Evolutionary conservation across 1,140 invertebrate genomes (phyloP).

Genomic region (Orchestia grillus): DNA sequence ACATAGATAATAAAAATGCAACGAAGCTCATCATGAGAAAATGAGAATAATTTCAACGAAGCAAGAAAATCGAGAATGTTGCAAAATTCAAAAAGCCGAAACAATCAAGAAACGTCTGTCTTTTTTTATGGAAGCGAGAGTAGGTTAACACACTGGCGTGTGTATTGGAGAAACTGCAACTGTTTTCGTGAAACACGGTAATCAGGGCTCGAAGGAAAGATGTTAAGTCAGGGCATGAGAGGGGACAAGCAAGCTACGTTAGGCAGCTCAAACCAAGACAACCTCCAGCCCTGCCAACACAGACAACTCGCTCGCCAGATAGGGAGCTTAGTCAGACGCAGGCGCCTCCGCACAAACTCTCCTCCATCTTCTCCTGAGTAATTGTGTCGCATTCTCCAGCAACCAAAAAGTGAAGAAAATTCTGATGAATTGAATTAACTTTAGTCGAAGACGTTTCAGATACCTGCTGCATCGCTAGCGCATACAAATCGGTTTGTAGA

Average conservation of each 20-base stretch:
- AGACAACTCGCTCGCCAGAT: neutral
- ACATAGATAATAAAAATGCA: neutral
- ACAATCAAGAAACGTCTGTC: neutral
- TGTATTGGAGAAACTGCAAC: neutral
- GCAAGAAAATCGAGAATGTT: neutral
- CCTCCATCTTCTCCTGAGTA: neutral
- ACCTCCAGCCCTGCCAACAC: neutral
- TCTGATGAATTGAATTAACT: too few species aligned
- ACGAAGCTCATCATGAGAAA: neutral
- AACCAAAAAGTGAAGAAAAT: too few species aligned
- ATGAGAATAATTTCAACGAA: neutral
- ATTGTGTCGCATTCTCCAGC: too few species aligned
- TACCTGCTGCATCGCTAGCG: too few species aligned
- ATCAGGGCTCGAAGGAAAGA: neutral
- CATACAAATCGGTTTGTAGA: too few species aligned
- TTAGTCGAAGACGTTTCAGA: too few species aligned
- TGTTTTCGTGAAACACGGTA: neutral
- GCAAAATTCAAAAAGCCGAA: neutral
- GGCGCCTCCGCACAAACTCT: neutral
- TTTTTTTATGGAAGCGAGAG: neutral
- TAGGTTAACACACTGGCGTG: neutral
- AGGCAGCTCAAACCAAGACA: neutral
- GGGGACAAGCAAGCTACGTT: neutral
- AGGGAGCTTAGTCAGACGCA: neutral
- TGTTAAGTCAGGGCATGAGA: neutral